A percentile compares a stretch with the other conserved stretches of the same genome.
Conservation (phyloP, 2,797 vertebrate species). For the Leuciscus waleckii region DNA sequence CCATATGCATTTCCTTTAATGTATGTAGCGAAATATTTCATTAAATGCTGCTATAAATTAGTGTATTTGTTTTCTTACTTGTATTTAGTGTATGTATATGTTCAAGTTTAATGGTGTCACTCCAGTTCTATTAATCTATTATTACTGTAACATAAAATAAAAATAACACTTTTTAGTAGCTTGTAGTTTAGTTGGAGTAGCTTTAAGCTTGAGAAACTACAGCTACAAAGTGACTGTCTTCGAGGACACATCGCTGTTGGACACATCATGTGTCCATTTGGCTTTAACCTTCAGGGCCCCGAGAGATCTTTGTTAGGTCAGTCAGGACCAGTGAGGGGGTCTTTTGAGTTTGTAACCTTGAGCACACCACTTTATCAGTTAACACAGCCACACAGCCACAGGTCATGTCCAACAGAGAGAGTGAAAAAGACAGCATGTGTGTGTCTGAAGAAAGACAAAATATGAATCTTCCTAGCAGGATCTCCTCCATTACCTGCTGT, state of each 20-base stretch:
- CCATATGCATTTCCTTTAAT: not conserved
- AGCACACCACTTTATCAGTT: conserved; percentile 31
- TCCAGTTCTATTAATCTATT: not conserved
- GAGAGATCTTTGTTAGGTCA: not conserved
- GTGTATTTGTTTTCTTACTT: not conserved
- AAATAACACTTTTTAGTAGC: too few species aligned
- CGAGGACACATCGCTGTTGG: not conserved
- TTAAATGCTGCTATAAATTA: not conserved
- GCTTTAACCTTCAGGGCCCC: conserved; percentile 22
- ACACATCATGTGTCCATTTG: conserved; percentile 32
- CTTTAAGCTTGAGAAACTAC: not conserved
- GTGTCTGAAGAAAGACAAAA: conserved; percentile 35
- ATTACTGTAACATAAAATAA: not conserved
- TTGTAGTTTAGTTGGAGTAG: too few species aligned
- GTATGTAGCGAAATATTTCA: not conserved
- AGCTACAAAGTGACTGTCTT: conserved; percentile 4
- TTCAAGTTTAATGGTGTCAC: not conserved
- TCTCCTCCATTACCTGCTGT: conserved; percentile 61
- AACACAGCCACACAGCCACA: conserved; percentile 9
- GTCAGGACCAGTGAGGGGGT: conserved; percentile 1
- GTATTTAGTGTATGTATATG: not conserved
- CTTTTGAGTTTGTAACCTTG: conserved; percentile 23
- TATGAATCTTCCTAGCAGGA: conserved; percentile 25
- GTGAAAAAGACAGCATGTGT: conserved; percentile 32
- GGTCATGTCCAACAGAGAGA: conserved; percentile 1